Conservation (phyloP, 2,888 invertebrate genomes). For the Caenorhabditis angaria region DNA sequence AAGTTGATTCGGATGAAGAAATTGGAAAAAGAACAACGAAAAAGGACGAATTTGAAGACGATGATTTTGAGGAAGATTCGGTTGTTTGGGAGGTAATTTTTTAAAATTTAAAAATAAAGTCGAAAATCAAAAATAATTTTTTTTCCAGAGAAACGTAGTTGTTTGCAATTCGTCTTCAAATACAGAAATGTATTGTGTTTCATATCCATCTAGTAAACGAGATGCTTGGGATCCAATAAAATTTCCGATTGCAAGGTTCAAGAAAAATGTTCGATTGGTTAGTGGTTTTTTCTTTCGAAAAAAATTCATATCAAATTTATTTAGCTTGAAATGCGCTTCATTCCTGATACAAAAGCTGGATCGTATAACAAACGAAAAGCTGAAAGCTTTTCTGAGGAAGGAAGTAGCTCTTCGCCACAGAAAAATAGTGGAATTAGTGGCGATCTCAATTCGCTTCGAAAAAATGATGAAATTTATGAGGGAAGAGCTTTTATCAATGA, state of each 20-base stretch:
- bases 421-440: neutral
- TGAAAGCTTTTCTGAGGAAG: constrained; percentile 15
- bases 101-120: neutral
- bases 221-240: constrained; percentile 37
- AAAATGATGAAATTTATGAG: constrained; percentile 49
- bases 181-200: constrained; percentile 45
- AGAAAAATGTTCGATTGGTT: constrained; percentile 54
- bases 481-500: constrained; percentile 43
- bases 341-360: constrained; percentile 34
- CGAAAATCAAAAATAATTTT: neutral
- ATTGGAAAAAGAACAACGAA: constrained; percentile 4
- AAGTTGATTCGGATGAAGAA: constrained; percentile 27
- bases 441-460: constrained; percentile 5
- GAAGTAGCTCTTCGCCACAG: constrained; percentile 7
- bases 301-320: constrained; percentile 6
- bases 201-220: constrained; percentile 44
- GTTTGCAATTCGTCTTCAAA: constrained; percentile 35
- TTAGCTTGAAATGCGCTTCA: constrained; percentile 50
- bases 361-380: constrained; percentile 47
- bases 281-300: constrained; percentile 11
- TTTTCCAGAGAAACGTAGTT: constrained; percentile 37
- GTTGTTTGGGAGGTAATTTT: constrained; percentile 25
- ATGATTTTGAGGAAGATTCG: constrained; percentile 12
- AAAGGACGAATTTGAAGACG: constrained; percentile 19
- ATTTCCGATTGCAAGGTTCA: constrained; percentile 39